Evolutionary conservation across 2,113 vertebrate genomes (phyloP).

Genomic region (Nothocercus nigrocapillus): DNA sequence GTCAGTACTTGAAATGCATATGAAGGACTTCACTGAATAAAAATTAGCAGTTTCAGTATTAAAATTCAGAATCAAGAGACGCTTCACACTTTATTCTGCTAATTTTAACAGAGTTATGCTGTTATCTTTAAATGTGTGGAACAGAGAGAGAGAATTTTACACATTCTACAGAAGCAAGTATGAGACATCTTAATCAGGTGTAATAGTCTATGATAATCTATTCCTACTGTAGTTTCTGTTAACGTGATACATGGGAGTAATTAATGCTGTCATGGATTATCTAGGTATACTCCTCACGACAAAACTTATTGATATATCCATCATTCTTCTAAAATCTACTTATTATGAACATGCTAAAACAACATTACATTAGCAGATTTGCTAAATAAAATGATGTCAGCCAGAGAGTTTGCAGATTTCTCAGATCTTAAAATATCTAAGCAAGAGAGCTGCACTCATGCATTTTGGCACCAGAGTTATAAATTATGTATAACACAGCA

Average conservation of each 20-base stretch:
- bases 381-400: constrained; percentile 49
- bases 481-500: constrained; percentile 68
- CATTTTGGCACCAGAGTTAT: constrained; percentile 60
- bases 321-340: constrained; percentile 5
- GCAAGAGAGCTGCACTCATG: constrained; percentile 37
- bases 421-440: constrained; percentile 58
- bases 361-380: constrained; percentile 21
- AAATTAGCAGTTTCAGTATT: constrained; percentile 54
- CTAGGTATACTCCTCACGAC: neutral
- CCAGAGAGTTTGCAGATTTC: constrained; percentile 50
- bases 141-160: constrained; percentile 34
- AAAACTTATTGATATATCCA: neutral
- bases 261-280: neutral
- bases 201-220: constrained; percentile 56
- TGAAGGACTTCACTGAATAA: constrained; percentile 48
- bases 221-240: constrained; percentile 29
- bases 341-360: constrained; percentile 5
- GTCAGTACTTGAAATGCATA: constrained; percentile 15
- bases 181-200: constrained; percentile 65
- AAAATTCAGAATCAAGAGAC: constrained; percentile 68
- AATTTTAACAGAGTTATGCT: constrained; percentile 57
- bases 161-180: constrained; percentile 40
- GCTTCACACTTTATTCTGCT: constrained; percentile 73
- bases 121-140: constrained; percentile 49
- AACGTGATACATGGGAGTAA: constrained; percentile 17